phyloP scores from a whole-genome alignment of 92 coral and sea anemone genomes.

The Parazoanthus swiftii region DNA sequence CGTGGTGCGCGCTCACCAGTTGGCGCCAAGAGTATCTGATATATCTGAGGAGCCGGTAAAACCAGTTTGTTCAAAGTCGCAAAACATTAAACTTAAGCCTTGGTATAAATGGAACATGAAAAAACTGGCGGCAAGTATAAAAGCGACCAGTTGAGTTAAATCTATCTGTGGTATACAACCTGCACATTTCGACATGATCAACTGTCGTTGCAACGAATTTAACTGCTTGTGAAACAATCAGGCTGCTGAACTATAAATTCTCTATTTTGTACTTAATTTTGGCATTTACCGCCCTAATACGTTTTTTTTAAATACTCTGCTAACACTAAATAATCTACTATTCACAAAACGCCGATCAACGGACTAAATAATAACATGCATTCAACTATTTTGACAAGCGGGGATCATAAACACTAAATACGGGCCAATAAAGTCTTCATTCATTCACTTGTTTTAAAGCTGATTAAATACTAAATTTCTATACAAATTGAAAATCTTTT shows the following conservation, averaged over 20 bases:
- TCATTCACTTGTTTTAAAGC: background rate
- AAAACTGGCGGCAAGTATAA: too few species aligned
- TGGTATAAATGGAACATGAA: too few species aligned
- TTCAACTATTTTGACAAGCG: background rate
- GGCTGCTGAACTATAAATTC: background rate
- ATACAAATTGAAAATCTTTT: background rate
- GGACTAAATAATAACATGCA: slow-evolving; percentile 14
- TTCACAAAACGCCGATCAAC: slow-evolving; percentile 30
- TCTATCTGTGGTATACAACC: background rate
- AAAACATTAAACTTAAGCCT: background rate
- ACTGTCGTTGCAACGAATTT: background rate
- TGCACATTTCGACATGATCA: background rate
- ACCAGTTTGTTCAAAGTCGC: background rate
- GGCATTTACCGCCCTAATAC: slow-evolving; percentile 1
- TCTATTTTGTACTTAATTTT: background rate
- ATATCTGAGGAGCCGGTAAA: background rate
- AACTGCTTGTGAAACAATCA: background rate
- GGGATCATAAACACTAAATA: background rate
- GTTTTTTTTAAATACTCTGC: slow-evolving; percentile 34
- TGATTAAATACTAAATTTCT: slow-evolving; percentile 1
- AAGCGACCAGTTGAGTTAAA: background rate
- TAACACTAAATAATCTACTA: slow-evolving; percentile 22
- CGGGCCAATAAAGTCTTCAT: background rate
- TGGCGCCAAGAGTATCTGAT: background rate
- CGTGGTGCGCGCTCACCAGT: background rate